Conservation (phyloP, 2,888 invertebrate species). For the Sussaba pulchella region DNA sequence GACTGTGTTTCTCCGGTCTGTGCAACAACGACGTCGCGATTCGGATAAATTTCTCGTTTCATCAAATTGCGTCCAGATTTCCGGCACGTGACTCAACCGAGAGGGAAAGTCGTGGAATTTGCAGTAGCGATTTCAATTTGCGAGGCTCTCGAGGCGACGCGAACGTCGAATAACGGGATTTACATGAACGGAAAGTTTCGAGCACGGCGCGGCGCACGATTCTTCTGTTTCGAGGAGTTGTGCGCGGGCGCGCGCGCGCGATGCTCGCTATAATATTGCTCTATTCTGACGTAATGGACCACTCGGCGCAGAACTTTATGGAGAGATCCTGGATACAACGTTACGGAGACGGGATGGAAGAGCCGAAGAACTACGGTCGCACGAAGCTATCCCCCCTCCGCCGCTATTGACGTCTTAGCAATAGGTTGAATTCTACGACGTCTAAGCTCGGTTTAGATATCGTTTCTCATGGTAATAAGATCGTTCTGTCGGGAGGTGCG, state of each 20-base stretch:
- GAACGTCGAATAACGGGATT: slow-evolving; percentile 51
- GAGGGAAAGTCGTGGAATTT: slow-evolving; percentile 50
- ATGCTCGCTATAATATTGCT: slow-evolving; percentile 49
- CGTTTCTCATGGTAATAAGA: slow-evolving; percentile 59
- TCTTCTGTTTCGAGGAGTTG: slow-evolving; percentile 25
- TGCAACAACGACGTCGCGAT: slow-evolving; percentile 55
- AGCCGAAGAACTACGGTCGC: slow-evolving; percentile 12
- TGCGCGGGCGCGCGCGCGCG: too few relatives aligned
- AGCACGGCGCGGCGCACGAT: slow-evolving; percentile 50
- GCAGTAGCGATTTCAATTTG: slow-evolving; percentile 40
- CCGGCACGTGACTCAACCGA: slow-evolving; percentile 31
- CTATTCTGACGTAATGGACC: slow-evolving; percentile 72
- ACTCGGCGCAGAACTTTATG: slow-evolving; percentile 15
- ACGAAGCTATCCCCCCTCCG: slow-evolving; percentile 27
- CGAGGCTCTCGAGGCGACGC: slow-evolving; percentile 19
- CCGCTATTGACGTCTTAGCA: slow-evolving; percentile 27
- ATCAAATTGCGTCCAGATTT: slow-evolving; percentile 16
- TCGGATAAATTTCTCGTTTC: slow-evolving; percentile 41
- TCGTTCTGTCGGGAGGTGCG: slow-evolving; percentile 72
- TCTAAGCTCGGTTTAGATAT: slow-evolving; percentile 57
- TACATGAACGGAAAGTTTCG: slow-evolving; percentile 49
- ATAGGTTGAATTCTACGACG: slow-evolving; percentile 71
- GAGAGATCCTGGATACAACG: slow-evolving; percentile 38
- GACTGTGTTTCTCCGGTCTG: slow-evolving; percentile 25
- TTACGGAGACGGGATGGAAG: slow-evolving; percentile 41